A percentile compares a stretch with the other conserved stretches of the same genome.
These are phyloP conservation scores for Mamestra brassicae DNA, from an alignment of 2,888 invertebrate species.

Conservation along the genomic window DNA sequence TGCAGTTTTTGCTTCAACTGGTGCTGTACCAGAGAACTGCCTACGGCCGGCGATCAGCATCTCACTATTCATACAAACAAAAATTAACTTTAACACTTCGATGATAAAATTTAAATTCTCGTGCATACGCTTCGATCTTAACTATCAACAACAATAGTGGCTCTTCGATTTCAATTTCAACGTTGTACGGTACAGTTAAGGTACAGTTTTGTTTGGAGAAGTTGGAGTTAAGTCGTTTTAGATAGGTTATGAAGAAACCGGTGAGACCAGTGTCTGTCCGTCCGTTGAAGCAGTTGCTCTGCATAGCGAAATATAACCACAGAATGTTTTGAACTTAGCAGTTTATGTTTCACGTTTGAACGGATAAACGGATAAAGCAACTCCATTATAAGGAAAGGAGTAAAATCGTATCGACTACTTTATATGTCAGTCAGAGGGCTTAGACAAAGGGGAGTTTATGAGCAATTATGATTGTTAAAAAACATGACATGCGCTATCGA, in stretches of 20 bases:
- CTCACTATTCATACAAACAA: slow-evolving; percentile 54
- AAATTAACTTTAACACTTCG: slow-evolving; percentile 64
- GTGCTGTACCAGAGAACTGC: slow-evolving; percentile 72
- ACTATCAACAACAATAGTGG: slow-evolving; percentile 26
- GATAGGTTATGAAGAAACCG: slow-evolving; percentile 73
- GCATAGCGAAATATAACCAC: slow-evolving; percentile 83
- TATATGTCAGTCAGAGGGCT: too few relatives aligned
- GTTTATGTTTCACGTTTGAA: slow-evolving; percentile 28
- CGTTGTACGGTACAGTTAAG: slow-evolving; percentile 40
- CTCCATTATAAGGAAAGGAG: slow-evolving; percentile 5
- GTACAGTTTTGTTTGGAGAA: slow-evolving; percentile 52
- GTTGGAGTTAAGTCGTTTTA: slow-evolving; percentile 64
- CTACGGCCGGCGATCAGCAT: slow-evolving; percentile 75
- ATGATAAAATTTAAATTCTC: slow-evolving; percentile 65
- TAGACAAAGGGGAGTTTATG: too few relatives aligned
- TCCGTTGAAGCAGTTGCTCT: slow-evolving; percentile 74
- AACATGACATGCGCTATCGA: too few relatives aligned
- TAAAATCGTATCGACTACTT: not conserved
- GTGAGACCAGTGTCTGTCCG: slow-evolving; percentile 84
- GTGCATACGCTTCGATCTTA: slow-evolving; percentile 4
- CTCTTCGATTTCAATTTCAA: not conserved
- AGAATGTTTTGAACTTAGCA: slow-evolving; percentile 73
- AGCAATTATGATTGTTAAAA: too few relatives aligned
- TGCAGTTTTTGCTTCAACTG: slow-evolving; percentile 73
- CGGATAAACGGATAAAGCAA: slow-evolving; percentile 25